Base-by-base conservation (phyloP, 2,888 invertebrate species). In the Chymomyza fuscimana region DNA sequence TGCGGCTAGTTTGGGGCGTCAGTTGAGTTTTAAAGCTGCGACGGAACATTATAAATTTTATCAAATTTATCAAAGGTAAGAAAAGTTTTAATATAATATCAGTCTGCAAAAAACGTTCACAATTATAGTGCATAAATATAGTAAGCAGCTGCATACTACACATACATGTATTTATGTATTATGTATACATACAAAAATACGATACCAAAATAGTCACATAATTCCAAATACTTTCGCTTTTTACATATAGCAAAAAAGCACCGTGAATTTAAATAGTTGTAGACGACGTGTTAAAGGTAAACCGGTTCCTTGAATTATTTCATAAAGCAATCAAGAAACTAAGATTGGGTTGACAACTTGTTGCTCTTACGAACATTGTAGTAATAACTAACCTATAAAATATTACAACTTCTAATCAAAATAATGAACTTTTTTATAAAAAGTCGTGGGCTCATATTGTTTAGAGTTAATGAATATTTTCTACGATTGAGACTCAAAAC, bases 201-300 rank as follows among this genome's bases (percentile, higher is more conserved):
- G n/a, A 12, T 61, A 61, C 72, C 6, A 79, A 79, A 79, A 72
- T 68, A 65, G 60, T 63, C 16, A 58, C 50, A 56, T 12, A 22
- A 25, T 56, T 36, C 50, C 50, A 40, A 59, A 60, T 36, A 70
- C 84, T 86, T 80, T 81, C 80, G 77, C 78, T 81, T 86, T 79
- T 74, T 51, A 29, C 52, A 29, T 52, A 7, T 52, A 15, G 40
- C 40, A 46, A 46, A 46, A 46, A 46, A 46, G 40, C 32, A 32
- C 32, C 32, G 32, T 46, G 2, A 3, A 46, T 12, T 46, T 15
- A 46, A 46, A 46, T 46, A 73, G 62, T 71, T 66, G 69, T 67
- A 64, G 65, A 19, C 64, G 63, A 19, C 64, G 63, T 46, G 40
- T 46, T 46, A 61, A 52, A 61, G 58, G 12, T 54, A 78, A 83